phyloP scores from a whole-genome alignment of 2,113 vertebrate species.

The Scopus umbretta region DNA sequence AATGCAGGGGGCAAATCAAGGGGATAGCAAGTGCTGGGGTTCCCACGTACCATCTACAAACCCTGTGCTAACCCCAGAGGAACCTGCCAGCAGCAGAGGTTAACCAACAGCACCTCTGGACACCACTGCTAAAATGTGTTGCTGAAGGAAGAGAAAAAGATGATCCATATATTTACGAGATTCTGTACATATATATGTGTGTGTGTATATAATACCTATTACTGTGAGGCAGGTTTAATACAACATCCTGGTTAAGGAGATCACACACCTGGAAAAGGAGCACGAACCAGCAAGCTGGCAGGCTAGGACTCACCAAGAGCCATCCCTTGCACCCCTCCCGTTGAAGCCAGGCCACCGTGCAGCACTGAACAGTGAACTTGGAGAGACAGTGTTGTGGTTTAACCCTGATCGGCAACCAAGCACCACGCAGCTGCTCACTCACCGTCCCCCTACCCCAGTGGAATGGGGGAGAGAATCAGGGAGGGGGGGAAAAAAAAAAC shows the following conservation, averaged over 20 bases:
- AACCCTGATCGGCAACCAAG: too few species aligned
- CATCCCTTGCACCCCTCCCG: neutral
- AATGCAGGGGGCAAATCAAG: neutral
- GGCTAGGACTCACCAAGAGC: neutral
- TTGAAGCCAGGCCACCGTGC: fast-evolving
- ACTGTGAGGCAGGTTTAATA: neutral
- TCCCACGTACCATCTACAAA: neutral
- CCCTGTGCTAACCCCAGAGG: neutral
- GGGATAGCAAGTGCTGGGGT: neutral
- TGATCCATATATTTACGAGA: neutral
- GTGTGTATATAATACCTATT: neutral
- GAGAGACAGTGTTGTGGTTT: too few species aligned
- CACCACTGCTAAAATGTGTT: neutral
- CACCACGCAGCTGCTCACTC: too few species aligned
- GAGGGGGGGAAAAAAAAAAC: too few species aligned
- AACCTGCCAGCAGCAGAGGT: neutral
- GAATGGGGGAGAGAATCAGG: too few species aligned
- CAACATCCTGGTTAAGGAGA: neutral
- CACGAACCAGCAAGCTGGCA: fast-evolving
- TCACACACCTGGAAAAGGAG: neutral
- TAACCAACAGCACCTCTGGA: neutral
- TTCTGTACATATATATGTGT: neutral
- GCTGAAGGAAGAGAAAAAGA: neutral
- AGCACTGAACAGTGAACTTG: fast-evolving
- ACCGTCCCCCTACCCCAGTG: too few species aligned